Conservation (phyloP, 2,113 vertebrate species). For the Paradoxurus hermaphroditus region DNA sequence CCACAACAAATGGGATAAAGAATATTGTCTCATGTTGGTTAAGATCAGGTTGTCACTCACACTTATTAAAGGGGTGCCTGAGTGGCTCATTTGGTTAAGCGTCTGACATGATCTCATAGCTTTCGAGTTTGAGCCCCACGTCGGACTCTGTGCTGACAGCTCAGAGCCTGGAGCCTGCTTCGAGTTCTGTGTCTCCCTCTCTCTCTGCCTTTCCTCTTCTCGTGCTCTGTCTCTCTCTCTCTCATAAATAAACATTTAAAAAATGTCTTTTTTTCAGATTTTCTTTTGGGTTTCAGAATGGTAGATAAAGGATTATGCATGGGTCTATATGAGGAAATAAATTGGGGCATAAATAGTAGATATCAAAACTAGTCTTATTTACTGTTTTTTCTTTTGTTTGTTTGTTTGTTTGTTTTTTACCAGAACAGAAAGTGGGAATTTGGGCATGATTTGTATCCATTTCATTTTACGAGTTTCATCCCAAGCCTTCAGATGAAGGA, state of each 20-base stretch:
- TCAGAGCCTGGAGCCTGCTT: too few relatives aligned
- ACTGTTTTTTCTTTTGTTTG: neutral
- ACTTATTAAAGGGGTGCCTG: too few relatives aligned
- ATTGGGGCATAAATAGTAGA: neutral
- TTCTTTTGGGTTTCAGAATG: constrained; percentile 17
- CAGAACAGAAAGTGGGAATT: neutral
- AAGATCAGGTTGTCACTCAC: neutral
- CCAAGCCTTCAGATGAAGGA: neutral
- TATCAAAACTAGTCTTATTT: neutral
- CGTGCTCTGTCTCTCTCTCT: too few relatives aligned
- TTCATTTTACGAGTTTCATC: neutral
- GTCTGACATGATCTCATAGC: too few relatives aligned
- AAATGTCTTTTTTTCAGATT: neutral
- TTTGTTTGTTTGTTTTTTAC: too few relatives aligned
- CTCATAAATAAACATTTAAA: too few relatives aligned
- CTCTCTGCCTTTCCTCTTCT: too few relatives aligned
- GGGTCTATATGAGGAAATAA: neutral
- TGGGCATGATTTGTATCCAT: neutral
- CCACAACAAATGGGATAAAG: neutral
- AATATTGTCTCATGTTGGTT: neutral
- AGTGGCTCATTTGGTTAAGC: too few relatives aligned
- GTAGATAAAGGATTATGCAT: neutral
- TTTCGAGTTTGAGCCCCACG: too few relatives aligned
- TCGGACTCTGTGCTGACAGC: too few relatives aligned
- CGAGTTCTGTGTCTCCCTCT: too few relatives aligned